These are phyloP conservation scores for Lordiphosa fenestrarum DNA, from an alignment of 2,888 invertebrate species.

Conservation along the genomic window DNA sequence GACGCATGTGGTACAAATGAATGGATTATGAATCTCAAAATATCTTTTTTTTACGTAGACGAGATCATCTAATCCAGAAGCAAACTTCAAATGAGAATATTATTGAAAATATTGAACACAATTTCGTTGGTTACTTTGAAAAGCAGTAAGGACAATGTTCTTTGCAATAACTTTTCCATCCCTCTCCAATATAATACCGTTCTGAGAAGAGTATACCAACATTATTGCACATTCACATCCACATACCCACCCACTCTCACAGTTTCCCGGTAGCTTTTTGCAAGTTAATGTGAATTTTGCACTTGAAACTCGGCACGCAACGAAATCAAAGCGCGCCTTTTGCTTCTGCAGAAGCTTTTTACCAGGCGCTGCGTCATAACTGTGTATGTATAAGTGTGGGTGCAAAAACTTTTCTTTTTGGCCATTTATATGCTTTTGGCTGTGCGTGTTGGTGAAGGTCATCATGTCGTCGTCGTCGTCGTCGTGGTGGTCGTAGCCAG, in stretches of 20 bases:
- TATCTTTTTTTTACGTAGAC: too few relatives aligned
- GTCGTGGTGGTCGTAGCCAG: conserved; percentile 28
- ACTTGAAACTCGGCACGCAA: conserved; percentile 62
- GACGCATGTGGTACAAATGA: too few relatives aligned
- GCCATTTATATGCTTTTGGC: conserved; percentile 42
- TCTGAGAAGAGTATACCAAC: conserved; percentile 4
- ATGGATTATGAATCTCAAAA: too few relatives aligned
- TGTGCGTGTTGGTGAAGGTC: conserved; percentile 76
- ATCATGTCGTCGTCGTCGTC: conserved; percentile 62
- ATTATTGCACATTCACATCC: conserved; percentile 14
- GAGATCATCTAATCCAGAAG: too few relatives aligned
- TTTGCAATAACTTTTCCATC: too few relatives aligned
- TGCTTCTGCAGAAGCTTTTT: conserved; percentile 44
- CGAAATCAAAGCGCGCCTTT: conserved; percentile 52
- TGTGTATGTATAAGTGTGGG: conserved; percentile 30
- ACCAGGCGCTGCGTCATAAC: conserved; percentile 51
- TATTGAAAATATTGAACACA: too few relatives aligned
- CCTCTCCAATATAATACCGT: background rate
- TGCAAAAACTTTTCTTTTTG: conserved; percentile 60
- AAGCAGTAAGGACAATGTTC: too few relatives aligned
- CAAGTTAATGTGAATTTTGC: conserved; percentile 64
- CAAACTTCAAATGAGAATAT: too few relatives aligned
- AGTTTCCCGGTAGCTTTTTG: conserved; percentile 42
- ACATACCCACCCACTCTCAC: conserved; percentile 10
- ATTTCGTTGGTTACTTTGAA: too few relatives aligned